Evolutionary conservation across 2,888 invertebrate species (phyloP).

Genomic region (Tolmerus cingulatus): DNA sequence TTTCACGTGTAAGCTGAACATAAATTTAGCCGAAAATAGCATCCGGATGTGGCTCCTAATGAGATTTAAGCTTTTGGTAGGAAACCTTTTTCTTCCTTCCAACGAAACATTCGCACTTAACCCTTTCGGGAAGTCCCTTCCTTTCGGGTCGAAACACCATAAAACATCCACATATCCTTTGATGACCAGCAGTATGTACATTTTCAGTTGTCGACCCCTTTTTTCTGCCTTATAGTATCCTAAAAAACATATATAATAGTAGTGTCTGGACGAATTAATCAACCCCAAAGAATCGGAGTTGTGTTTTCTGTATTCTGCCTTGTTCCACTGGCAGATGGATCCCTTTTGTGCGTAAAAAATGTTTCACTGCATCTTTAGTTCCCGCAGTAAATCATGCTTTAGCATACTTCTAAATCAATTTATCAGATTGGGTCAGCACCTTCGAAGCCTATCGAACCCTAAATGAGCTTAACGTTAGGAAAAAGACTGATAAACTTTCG

Average conservation of each 20-base stretch:
- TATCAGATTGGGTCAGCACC: not conserved
- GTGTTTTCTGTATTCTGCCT: not conserved
- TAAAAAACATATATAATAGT: not conserved
- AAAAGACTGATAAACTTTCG: not conserved
- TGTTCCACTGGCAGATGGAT: not conserved
- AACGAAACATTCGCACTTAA: not conserved
- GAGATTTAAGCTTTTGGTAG: not conserved
- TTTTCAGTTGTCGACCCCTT: not conserved
- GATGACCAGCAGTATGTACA: not conserved
- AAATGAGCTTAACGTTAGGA: not conserved
- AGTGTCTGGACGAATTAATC: not conserved
- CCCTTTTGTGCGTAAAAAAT: not conserved
- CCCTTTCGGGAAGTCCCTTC: not conserved
- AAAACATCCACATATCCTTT: not conserved
- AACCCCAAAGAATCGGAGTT: not conserved
- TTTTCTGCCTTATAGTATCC: not conserved
- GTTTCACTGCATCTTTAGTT: not conserved
- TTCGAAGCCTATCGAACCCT: not conserved
- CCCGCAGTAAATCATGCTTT: not conserved
- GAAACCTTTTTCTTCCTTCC: not conserved
- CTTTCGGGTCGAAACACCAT: not conserved
- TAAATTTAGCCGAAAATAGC: not conserved
- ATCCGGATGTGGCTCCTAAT: not conserved
- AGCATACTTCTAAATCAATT: slow-evolving; percentile 12
- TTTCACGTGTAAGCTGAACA: not conserved